Conservation (phyloP, 1,140 invertebrate genomes). For the Polypedilum pembai region DNA sequence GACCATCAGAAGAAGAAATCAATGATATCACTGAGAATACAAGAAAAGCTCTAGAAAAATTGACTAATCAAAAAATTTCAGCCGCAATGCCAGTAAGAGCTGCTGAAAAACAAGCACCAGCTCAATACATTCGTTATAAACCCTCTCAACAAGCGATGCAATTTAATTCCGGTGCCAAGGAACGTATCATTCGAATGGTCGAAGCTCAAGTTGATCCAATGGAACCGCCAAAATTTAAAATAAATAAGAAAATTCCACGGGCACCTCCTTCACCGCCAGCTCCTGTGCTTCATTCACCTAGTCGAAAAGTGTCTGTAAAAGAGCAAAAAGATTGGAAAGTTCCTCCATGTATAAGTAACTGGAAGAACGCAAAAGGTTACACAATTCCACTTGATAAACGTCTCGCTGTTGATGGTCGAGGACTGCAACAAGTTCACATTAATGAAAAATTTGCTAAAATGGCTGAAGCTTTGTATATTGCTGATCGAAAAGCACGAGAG, state of each 20-base stretch:
- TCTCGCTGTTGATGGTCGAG: constrained; percentile 94
- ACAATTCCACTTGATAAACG: constrained; percentile 98
- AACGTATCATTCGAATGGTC: constrained; percentile 94
- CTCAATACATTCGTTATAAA: constrained; percentile 95
- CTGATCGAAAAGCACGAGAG: constrained; percentile 93
- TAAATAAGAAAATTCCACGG: constrained; percentile 92
- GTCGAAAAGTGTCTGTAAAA: constrained; percentile 93
- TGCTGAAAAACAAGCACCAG: constrained; percentile 82
- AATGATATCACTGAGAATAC: constrained; percentile 83
- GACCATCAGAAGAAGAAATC: constrained; percentile 78
- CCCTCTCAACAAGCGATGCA: constrained; percentile 92
- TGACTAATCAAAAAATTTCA: constrained; percentile 83
- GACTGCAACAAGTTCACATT: constrained; percentile 93
- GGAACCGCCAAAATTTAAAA: constrained; percentile 96
- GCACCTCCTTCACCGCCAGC: constrained; percentile 97
- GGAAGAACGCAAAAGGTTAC: constrained; percentile 99
- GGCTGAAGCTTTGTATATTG: constrained; percentile 94
- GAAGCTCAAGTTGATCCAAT: constrained; percentile 96
- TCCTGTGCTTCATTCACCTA: constrained; percentile 94
- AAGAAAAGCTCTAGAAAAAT: constrained; percentile 70
- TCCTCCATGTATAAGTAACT: constrained; percentile 98
- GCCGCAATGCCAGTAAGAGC: constrained; percentile 88
- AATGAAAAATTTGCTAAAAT: constrained; percentile 99
- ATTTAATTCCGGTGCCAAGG: constrained; percentile 96
- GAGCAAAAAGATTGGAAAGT: constrained; percentile 99